Base-by-base conservation (phyloP, 1,140 invertebrate species). In the Drosophila jambulina region DNA sequence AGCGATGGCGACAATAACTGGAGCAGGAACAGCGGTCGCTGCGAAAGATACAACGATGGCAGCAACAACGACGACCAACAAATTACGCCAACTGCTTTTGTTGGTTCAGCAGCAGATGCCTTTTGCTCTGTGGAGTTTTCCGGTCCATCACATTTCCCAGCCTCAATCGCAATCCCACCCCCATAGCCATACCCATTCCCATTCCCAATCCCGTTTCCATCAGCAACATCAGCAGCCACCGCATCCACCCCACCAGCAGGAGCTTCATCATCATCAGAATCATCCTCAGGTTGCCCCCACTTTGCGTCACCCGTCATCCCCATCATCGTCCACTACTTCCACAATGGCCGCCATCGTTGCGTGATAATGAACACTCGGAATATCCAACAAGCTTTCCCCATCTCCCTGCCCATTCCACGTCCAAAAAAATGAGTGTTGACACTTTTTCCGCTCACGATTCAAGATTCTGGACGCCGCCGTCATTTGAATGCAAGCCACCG, bases 71-170 rank as follows among this genome's bases (percentile, higher is more conserved):
- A 88, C 84, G 74, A 88, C 74, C 84, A 88, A 88, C 84, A 88
- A 88, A 88, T 90, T 88, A 85, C 80, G 84, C 51, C 85, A 90
- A 78, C 80, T 88, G 74, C 85, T 88, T 79, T 90, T 88, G 85
- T 88, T 88, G 80, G 82, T 90, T 61, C 85, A 90, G 69, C 85
- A 88, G 71, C 85, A 88, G 85, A 88, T 88, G 85, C 85, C 85
- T 90, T 90, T 88, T 90, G 85, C 85, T 85, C 81, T 88, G 69
- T 88, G 85, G 85, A 88, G 78, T 79, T 88, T 90, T 88, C 85
- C 84, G 85, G 84, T 88, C 85, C 84, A 88, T 88, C 84, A 84
- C 77, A 88, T 88, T 70, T 87, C 84, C 71, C 83, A 87, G 78
- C 75, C 75, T 53, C 75, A 74, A 19, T 27, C 29, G 27, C 48